These are phyloP conservation scores for Pyralis farinalis DNA, from an alignment of 2,888 invertebrate species.

Conservation along the genomic window DNA sequence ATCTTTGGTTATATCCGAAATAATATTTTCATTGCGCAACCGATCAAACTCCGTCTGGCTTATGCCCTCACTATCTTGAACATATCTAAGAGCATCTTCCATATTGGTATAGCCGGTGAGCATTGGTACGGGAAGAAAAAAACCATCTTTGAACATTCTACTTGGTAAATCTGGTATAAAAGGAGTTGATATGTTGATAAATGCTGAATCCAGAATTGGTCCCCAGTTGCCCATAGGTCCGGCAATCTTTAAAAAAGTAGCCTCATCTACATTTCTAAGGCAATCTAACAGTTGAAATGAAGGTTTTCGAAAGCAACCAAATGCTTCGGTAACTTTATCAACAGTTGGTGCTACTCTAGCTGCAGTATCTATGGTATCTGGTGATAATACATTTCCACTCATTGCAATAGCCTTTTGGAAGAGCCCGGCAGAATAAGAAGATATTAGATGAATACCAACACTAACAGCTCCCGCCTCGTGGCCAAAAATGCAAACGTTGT, in stretches of 20 bases:
- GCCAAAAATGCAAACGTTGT: conserved; percentile 88
- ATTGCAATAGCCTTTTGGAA: conserved; percentile 90
- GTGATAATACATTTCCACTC: conserved; percentile 87
- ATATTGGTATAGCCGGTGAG: conserved; percentile 90
- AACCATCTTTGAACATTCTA: conserved; percentile 81
- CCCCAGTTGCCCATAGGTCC: conserved; percentile 85
- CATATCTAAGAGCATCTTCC: conserved; percentile 87
- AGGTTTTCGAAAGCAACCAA: conserved; percentile 85
- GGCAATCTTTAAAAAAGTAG: conserved; percentile 82
- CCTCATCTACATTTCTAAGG: conserved; percentile 82
- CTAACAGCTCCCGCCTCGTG: conserved; percentile 91
- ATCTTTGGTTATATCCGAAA: conserved; percentile 78
- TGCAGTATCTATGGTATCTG: conserved; percentile 83
- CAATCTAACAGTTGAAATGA: conserved; percentile 85
- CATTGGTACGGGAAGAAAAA: conserved; percentile 85
- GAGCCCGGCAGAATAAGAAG: conserved; percentile 83
- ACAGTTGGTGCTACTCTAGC: conserved; percentile 82
- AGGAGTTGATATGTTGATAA: conserved; percentile 83
- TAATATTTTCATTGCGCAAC: conserved; percentile 83
- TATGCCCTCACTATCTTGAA: conserved; percentile 82
- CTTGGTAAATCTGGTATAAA: conserved; percentile 86
- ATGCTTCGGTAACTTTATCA: conserved; percentile 83
- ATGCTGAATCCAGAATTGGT: conserved; percentile 87
- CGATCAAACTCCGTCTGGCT: conserved; percentile 81
- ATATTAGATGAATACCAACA: conserved; percentile 87